phyloP scores from a whole-genome alignment of 2,113 vertebrate genomes.

The Aspidoscelis tigris region DNA sequence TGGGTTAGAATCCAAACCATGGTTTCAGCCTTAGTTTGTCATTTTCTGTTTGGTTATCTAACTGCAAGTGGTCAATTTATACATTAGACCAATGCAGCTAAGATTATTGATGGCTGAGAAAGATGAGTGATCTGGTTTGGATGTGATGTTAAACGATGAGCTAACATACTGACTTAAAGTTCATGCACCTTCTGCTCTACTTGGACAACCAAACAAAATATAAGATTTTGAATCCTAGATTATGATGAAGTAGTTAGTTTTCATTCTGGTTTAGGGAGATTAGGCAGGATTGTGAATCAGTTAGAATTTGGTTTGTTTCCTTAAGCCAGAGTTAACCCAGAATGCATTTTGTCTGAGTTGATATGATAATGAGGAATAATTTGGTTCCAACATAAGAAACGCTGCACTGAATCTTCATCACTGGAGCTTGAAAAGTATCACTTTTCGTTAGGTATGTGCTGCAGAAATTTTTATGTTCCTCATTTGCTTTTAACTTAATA shows the following conservation, averaged over 20 bases:
- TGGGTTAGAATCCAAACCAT: background rate
- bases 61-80: background rate
- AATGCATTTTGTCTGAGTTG: background rate
- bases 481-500: background rate
- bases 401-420: too few relatives aligned
- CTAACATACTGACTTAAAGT: too few relatives aligned
- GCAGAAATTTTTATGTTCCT: background rate
- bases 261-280: background rate
- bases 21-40: background rate
- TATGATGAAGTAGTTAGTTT: background rate
- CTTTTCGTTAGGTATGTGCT: background rate
- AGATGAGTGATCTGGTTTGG: background rate
- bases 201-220: too few relatives aligned
- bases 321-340: background rate
- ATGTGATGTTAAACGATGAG: background rate
- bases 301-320: background rate
- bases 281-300: background rate
- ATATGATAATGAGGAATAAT: background rate
- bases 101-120: background rate
- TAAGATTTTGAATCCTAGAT: background rate
- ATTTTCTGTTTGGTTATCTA: too few relatives aligned
- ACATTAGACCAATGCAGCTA: background rate
- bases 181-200: too few relatives aligned
- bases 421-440: background rate
- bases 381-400: background rate